A percentile compares a stretch with the other conserved stretches of the same genome.
Conservation (phyloP, 2,797 vertebrate genomes). For the Diplodus sargus region DNA sequence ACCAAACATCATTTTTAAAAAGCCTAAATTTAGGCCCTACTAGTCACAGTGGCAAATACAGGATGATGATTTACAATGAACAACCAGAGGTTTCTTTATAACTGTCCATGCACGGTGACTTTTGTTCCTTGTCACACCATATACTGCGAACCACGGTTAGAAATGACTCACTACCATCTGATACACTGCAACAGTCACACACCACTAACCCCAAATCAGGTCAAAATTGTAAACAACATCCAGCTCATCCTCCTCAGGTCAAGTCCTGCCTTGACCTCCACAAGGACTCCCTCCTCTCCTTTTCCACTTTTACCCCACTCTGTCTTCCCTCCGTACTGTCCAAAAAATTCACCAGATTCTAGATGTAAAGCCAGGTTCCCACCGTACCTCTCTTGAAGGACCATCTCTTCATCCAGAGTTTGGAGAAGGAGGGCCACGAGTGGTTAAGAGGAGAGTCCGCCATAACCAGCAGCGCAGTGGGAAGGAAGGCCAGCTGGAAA, state of each 20-base stretch:
- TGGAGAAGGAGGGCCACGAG: constrained; percentile 97
- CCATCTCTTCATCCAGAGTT: constrained; percentile 95
- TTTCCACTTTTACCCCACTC: background rate
- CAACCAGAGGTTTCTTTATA: background rate
- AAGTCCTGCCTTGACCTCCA: background rate
- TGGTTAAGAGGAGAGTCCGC: constrained; percentile 93
- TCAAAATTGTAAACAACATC: constrained; percentile 16
- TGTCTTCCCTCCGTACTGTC: background rate
- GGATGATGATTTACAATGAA: background rate
- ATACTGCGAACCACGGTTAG: background rate
- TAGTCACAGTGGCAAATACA: background rate
- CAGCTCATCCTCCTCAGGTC: constrained; percentile 3
- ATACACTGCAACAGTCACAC: background rate
- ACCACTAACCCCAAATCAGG: constrained; percentile 47
- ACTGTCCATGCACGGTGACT: background rate
- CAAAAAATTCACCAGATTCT: background rate
- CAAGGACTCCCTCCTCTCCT: background rate
- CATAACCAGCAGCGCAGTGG: constrained; percentile 80
- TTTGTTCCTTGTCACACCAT: constrained; percentile 1
- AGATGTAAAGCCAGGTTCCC: constrained; percentile 7
- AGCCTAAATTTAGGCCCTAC: background rate
- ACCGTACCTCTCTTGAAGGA: constrained; percentile 96
- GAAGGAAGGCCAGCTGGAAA: constrained; percentile 65
- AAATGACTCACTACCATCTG: constrained; percentile 48
- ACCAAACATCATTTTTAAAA: constrained; percentile 2